Conservation (phyloP, 1,140 invertebrate genomes). For the Alviniconcha marisindica region DNA sequence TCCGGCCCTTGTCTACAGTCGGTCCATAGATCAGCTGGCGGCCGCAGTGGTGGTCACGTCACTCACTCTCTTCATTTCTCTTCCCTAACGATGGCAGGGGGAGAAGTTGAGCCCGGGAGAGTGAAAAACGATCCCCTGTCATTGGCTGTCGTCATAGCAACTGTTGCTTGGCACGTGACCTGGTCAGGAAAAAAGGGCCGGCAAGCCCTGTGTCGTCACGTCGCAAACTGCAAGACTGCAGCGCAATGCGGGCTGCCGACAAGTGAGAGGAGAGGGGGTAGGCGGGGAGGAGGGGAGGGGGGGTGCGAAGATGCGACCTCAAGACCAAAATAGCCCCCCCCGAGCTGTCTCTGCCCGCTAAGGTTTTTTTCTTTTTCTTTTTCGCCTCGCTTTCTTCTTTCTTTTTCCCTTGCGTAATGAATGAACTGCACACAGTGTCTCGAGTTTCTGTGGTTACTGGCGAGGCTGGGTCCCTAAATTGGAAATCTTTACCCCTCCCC, state of each 20-base stretch:
- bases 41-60: background rate
- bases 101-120: background rate
- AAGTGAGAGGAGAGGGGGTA: background rate
- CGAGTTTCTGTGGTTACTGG: slow-evolving; percentile 12
- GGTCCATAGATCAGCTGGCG: no score
- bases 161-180: slow-evolving; percentile 19
- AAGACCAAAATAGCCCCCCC: slow-evolving; percentile 3
- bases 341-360: background rate
- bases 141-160: slow-evolving; percentile 29
- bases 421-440: background rate
- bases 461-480: background rate
- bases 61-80: background rate
- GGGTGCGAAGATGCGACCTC: slow-evolving; percentile 7
- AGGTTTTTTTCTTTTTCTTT: background rate
- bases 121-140: background rate
- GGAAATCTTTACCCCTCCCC: slow-evolving; percentile 2
- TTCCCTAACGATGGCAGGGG: no score
- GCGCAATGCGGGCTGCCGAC: background rate
- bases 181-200: slow-evolving; percentile 18
- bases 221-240: background rate
- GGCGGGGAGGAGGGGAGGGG: background rate
- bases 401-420: background rate
- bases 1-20: no score
- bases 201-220: background rate
- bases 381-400: background rate